Evolutionary conservation across 2,888 invertebrate genomes (phyloP).

Genomic region (Automeris io): DNA sequence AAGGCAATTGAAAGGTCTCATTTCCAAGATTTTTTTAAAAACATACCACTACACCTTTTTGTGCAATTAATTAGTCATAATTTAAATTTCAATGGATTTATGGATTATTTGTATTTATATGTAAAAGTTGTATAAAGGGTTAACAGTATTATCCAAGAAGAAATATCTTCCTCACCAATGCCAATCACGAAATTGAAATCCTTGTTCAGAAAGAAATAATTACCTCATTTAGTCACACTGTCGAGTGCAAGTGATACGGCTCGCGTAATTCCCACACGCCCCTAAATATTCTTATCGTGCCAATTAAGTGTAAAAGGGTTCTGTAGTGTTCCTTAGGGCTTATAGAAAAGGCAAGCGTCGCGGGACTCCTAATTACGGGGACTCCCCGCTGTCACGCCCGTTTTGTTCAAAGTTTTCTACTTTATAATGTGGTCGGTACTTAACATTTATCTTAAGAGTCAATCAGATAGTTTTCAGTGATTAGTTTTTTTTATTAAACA

Average conservation of each 20-base stretch:
- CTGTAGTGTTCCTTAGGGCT: conserved; percentile 44
- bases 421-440: background rate
- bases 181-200: too few relatives aligned
- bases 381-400: conserved; percentile 45
- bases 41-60: too few relatives aligned
- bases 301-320: conserved; percentile 65
- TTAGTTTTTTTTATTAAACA: too few relatives aligned
- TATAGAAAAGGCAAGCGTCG: conserved; percentile 60
- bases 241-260: conserved; percentile 48
- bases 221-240: background rate
- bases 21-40: too few relatives aligned
- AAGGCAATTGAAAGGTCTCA: too few relatives aligned
- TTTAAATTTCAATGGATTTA: too few relatives aligned
- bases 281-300: conserved; percentile 70
- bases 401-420: background rate
- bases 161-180: too few relatives aligned
- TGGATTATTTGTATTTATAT: too few relatives aligned
- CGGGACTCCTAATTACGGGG: conserved; percentile 71
- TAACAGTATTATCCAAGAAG: too few relatives aligned
- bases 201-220: background rate
- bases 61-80: too few relatives aligned
- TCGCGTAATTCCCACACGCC: conserved; percentile 58
- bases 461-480: background rate
- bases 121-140: too few relatives aligned
- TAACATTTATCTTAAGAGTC: background rate